Base-by-base conservation (phyloP, 2,113 vertebrate genomes). In the Rhinoptilus africanus region DNA sequence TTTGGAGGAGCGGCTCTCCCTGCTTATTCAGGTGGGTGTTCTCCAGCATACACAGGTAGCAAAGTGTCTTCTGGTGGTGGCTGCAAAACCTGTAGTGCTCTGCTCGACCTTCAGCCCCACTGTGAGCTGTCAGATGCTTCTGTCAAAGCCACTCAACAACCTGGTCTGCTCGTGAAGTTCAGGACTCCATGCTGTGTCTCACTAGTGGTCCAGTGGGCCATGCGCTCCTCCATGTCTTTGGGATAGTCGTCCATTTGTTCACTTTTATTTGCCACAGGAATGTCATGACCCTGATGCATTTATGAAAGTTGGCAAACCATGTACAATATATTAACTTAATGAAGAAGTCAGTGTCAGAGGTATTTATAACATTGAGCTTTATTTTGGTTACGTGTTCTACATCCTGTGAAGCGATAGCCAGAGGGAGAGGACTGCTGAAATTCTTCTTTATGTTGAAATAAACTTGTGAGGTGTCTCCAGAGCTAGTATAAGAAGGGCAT, bases 401-500 rank as follows among this genome's bases (percentile, higher is more conserved):
- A 43, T 75, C 53, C 91, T 91, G 84, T 45, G 86, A 72, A 76
- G 53, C 0, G 5, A 78, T 50, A 91, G 83, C 83, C 73, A 93
- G 86, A 87, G 76, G 56, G 68, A 56, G 41, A 93, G 53, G 41
- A 24, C 91, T 81, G 86, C 43, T 87, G 14, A 75, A 82, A 79
- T 91, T 91, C 34, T 79, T 79, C 20, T 72, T 24, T 21, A 9
- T 93, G 86, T 92, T 72, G 92, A 87, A 95, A 93, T 76, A 93
- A 35, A 17, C 64, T 72, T 80, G 23, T 66, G 48, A 90, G 68
- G 51, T 93, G 22, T 94, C 79, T 92, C 32, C 71, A 73, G 92
- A 76, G 50, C 66, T 73, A 0, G 0, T 35, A 43, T 2, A 76
- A 34, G 59, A 93, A 67, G 64, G 72, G 76, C 30, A 79, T 9